Evolutionary conservation across 2,113 vertebrate species (phyloP), one percentile per base, ranked within the genome.

Genomic region (Uria lomvia): DNA sequence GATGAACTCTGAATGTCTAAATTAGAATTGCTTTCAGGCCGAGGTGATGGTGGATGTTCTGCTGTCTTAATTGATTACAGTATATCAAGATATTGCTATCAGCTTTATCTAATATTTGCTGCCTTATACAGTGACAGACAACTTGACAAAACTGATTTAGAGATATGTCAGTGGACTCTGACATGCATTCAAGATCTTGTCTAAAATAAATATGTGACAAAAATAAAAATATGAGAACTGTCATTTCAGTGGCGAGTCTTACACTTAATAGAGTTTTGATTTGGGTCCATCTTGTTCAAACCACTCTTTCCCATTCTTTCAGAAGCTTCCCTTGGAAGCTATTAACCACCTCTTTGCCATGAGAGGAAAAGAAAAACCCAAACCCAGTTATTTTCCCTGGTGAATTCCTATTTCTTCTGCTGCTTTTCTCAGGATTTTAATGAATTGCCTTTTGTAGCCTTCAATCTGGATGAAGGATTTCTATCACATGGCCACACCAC

Each of bases 61-160:
- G 90, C 72, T 86, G 59, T 83, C 90, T 80, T 90, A 92, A 96
- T 49, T 74, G 80, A 94, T 93, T 92, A 96, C 55, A 81, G 59
- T 70, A 40, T 66, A 92, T 68, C 53, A 81, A 43, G 86, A 93
- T 70, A 91, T 50, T 26, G 32, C 91, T 71, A 70, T 73, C 56
- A 78, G 60, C 32, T 68, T 89, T 84, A 75, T 21, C 88, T 76
- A 88, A 68, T 80, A 86, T 83, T 81, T 93, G 17, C 45, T 86
- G 82, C 22, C 72, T 84, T 83, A 85, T 2, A 70, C 40, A 92
- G 56, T 49, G 68, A 86, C 55, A 88, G 81, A 86, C 74, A 87
- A 82, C 73, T 76, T 78, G 80, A 89, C 62, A 95, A 87, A 95
- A 88, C 23, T 76, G 53, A 95, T 95, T 73, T 38, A 70, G 29